phyloP scores from a whole-genome alignment of 2,888 invertebrate genomes.

The Patella ulyssiponensis region DNA sequence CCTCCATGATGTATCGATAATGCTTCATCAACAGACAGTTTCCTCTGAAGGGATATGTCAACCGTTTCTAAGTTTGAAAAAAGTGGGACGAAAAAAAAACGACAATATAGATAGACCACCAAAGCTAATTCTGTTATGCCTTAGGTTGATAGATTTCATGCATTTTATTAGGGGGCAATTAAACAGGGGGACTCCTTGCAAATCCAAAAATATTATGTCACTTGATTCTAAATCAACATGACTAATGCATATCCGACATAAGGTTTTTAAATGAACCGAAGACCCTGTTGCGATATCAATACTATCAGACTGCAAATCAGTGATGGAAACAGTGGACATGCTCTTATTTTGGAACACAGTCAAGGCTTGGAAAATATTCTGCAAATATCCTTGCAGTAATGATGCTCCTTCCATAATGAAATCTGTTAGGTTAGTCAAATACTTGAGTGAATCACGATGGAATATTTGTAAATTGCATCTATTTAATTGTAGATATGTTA shows the following conservation, averaged over 20 bases:
- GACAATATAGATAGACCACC: neutral
- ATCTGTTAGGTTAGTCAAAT: neutral
- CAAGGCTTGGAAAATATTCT: neutral
- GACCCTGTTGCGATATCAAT: neutral
- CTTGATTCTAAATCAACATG: neutral
- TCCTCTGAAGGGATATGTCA: neutral
- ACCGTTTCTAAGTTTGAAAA: neutral
- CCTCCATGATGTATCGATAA: neutral
- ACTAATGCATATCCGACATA: neutral
- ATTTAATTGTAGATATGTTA: neutral
- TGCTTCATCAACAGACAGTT: no score
- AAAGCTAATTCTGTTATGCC: neutral
- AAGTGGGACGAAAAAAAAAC: neutral
- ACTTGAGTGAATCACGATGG: neutral
- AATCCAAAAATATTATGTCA: neutral
- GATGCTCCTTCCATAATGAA: neutral
- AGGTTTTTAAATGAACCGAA: neutral
- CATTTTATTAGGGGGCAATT: neutral
- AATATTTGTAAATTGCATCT: neutral
- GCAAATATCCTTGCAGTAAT: neutral
- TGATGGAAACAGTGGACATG: neutral
- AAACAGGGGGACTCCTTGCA: neutral
- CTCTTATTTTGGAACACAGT: neutral
- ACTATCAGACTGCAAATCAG: neutral
- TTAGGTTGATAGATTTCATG: neutral